Base-by-base conservation (phyloP, 2,888 invertebrate species). In the Pandemis heparana region DNA sequence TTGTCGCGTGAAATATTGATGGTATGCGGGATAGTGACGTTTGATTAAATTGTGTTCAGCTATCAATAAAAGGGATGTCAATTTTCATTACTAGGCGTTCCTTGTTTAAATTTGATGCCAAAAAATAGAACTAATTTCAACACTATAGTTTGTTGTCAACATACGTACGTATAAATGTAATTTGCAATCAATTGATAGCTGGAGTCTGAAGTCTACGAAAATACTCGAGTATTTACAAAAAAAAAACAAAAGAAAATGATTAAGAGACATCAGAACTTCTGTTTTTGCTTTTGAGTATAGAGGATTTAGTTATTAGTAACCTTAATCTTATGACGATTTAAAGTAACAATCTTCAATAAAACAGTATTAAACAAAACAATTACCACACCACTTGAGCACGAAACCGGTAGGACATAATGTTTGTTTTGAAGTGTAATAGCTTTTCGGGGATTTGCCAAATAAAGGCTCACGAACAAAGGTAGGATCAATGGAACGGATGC, bases 401-500 rank as follows among this genome's bases (percentile, higher is more conserved):
- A 76, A 70, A 77, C 77, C 68, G 76, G 72, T 77, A 72, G 75
- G 76, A 77, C 77, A 81, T 82, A 79, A 82, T 80, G 78, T 81
- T 81, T 80, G 79, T 80, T 79, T 75, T 77, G 76, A 67, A 74
- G 65, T 75, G 76, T 83, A 77, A 78, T 79, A 77, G 77, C 79
- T 83, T 82, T 83, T 81, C 80, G 79, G 79, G 71, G 67, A 70
- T 73, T 75, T 43, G 38, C 71, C 71, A 61, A 71, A 78, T 80
- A 82, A 85, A 88, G 86, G 83, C 87, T 81, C 85, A 86, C 79
- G 85, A 87, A 90, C 89, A 89, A 90, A 90, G 87, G 86, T 84
- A 81, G 88, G 88, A 91, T 89, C 90, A 89, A 88, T 91, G 89
- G 86, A 87, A 87, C 89, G 89, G 89, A 90, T 90, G 89, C 89